Base-by-base conservation (phyloP, 2,888 invertebrate species). In the Lysandra bellargus region DNA sequence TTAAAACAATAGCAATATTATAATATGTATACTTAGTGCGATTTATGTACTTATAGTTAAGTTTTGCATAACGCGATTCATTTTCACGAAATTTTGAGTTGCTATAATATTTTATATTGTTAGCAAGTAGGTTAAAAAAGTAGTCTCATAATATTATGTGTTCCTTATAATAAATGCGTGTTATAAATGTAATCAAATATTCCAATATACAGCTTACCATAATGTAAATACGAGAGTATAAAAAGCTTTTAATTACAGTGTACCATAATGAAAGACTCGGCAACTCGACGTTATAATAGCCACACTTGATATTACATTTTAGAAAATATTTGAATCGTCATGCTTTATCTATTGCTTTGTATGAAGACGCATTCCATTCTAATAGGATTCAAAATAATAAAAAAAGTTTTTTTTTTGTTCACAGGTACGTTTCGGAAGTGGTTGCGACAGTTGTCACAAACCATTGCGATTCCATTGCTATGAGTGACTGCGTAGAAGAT, bases 291-390 rank as follows among this genome's bases (percentile, higher is more conserved):
- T 90, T 78, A 91, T 93, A 93, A 94, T 93, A 89, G 92, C 89
- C 90, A 91, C 91, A 93, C 92, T 93, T 93, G 92, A 93, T 93
- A 94, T 93, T 92, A 92, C 93, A 93, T 93, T 94, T 94, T 93
- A 89, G 87, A 93, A 92, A 93, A 92, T 92, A 93, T 93, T 94
- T 92, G 94, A 91, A 92, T 87, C 91, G 93, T 94, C 94, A 94
- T 94, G 93, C 92, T 91, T 90, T 89, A 89, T 91, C 91, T 90
- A 91, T 91, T 92, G 92, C 90, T 92, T 92, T 92, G 91, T 92
- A 89, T 88, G 85, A 83, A 91, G 91, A 92, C 89, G 93, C 76
- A 92, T 92, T 89, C 88, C 89, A 91, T 91, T 81, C 80, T 90
- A 90, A 90, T 92, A 88, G 86, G 85, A 84, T 85, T 85, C 86